These are phyloP conservation scores for Cygnus buccinator DNA, from an alignment of 2,113 vertebrate species.

Conservation along the genomic window DNA sequence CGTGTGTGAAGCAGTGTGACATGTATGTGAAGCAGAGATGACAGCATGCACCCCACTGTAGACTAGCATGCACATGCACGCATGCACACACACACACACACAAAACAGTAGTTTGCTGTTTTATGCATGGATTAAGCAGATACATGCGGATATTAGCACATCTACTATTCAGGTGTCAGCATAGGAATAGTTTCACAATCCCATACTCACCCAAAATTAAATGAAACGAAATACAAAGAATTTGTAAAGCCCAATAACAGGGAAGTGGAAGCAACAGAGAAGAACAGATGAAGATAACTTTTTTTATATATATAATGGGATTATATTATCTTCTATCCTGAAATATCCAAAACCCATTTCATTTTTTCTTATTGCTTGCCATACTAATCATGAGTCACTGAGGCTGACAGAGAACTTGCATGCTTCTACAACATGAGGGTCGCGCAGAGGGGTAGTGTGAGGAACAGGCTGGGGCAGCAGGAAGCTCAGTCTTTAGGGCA, in stretches of 20 bases:
- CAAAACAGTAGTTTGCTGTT: background rate
- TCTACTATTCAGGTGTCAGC: background rate
- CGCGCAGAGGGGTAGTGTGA: accelerated
- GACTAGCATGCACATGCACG: no score
- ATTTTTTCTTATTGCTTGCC: background rate
- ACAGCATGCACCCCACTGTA: accelerated
- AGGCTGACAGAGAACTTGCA: background rate
- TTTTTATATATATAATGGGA: background rate
- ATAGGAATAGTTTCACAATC: background rate
- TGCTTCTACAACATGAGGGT: background rate
- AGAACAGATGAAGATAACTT: background rate
- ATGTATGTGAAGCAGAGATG: background rate
- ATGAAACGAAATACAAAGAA: background rate
- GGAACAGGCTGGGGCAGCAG: background rate
- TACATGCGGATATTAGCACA: background rate
- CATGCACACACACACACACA: no score
- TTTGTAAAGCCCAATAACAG: background rate
- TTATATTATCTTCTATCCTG: background rate
- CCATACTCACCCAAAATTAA: background rate
- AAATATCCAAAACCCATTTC: background rate
- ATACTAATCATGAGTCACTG: accelerated
- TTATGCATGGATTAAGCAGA: background rate
- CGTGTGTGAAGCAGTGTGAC: no score
- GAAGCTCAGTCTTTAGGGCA: background rate
- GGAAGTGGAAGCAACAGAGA: background rate